Base-by-base conservation (phyloP, 2,797 vertebrate genomes). In the Anabacerthia variegaticeps region DNA sequence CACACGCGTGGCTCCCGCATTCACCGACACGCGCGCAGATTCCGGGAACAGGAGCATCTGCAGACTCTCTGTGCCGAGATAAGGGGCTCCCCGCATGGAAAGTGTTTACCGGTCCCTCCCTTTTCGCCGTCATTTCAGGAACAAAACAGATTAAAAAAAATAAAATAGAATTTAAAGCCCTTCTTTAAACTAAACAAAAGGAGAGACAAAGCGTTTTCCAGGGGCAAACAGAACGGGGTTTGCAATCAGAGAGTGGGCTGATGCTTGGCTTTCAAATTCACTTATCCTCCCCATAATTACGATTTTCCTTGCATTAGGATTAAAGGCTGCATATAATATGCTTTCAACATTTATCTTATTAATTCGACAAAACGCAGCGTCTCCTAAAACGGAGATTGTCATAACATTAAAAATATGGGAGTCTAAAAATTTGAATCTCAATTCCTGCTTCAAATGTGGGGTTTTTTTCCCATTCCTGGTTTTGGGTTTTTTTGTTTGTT, bases 281-380 rank as follows among this genome's bases (percentile, higher is more conserved):
- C 87, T 96, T 91, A 92, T 93, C 90, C 92, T 79, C 75, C 73
- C 49, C 81, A 73, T 89, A 96, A 96, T 95, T 96, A 94, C 67
- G 71, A 92, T 93, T 95, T 95, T 52, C 28, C 63, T 89, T 97
- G 78, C 88, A 96, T 97, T 96, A 95, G 95, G 86, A 95, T 94
- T 92, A 97, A 94, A 83, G 63, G 62, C 80, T 83, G 92, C 79
- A 34, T 81, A 74, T 96, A 94, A 95, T 80, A 93, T 83, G 95
- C 96, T 97, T 82, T 94, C 85, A 92, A 85, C 94, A 88, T 95
- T 96, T 61, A 96, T 97, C 95, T 97, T 92, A 96, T 96, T 93
- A 96, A 92, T 91, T 90, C 86, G 43, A 91, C 71, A 55, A 95
- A 97, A 75, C 63, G n/a, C 76, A 92, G 86, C 26, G 15, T 83